phyloP scores from a whole-genome alignment of 2,113 vertebrate genomes.

The Cyprinus carpio region DNA sequence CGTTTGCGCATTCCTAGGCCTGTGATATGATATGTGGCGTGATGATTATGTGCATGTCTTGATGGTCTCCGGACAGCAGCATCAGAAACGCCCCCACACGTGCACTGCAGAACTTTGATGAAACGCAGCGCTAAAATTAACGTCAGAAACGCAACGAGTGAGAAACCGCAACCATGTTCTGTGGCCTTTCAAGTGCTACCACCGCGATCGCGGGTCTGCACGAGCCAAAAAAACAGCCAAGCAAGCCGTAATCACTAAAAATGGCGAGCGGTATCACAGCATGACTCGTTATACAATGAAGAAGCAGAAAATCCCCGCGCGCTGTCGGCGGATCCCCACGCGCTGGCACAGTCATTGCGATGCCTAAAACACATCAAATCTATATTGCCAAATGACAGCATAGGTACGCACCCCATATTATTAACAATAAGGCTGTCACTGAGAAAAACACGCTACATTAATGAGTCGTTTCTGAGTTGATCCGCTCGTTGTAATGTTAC shows the following conservation, averaged over 20 bases:
- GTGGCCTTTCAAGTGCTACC: not conserved
- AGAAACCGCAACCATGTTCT: not conserved
- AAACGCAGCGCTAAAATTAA: not conserved
- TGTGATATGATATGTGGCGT: not conserved
- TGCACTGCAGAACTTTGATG: constrained; percentile 34
- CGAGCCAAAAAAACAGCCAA: not conserved
- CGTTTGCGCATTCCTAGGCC: not conserved
- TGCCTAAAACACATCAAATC: not conserved
- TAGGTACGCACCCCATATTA: not conserved
- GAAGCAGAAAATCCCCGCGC: constrained; percentile 79
- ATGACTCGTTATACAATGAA: constrained; percentile 84
- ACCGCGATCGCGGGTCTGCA: not conserved
- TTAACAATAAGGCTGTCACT: not conserved
- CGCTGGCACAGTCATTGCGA: constrained; percentile 60
- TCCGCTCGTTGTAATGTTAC: constrained; percentile 14
- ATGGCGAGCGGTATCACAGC: constrained; percentile 89
- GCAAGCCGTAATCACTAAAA: constrained; percentile 80
- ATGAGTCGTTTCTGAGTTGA: constrained; percentile 8
- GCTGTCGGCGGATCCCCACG: constrained; percentile 42
- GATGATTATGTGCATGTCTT: not conserved
- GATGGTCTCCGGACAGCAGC: constrained; percentile 20
- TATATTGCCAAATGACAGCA: not conserved
- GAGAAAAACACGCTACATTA: not conserved
- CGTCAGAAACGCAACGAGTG: not conserved
- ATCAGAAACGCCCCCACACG: constrained; percentile 42